Conservation (phyloP, 2,797 vertebrate species). For the Hypotaenidia okinawae region DNA sequence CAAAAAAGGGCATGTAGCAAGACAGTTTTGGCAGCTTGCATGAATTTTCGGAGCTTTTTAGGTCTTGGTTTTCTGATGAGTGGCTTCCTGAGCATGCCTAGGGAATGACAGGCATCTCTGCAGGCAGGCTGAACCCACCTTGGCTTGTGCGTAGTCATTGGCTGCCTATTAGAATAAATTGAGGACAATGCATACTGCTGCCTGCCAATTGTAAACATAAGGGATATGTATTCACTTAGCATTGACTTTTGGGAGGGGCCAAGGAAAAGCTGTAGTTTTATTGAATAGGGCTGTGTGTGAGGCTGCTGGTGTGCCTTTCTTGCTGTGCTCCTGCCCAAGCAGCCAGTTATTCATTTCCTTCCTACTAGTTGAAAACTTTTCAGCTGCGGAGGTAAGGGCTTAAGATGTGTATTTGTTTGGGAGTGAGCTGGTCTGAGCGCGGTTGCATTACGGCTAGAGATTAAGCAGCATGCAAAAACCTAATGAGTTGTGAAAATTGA, state of each 20-base stretch:
- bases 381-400: conserved; percentile 79
- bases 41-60: conserved; percentile 81
- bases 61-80: conserved; percentile 82
- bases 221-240: conserved; percentile 83
- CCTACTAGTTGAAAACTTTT: conserved; percentile 51
- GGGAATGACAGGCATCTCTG: conserved; percentile 86
- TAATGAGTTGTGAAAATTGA: background rate
- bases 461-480: background rate
- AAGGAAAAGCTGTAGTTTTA: conserved; percentile 79
- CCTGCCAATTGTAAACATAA: conserved; percentile 81
- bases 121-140: conserved; percentile 78
- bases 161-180: conserved; percentile 77
- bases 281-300: conserved; percentile 77
- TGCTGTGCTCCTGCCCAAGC: conserved; percentile 62
- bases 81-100: conserved; percentile 83
- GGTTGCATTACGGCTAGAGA: background rate
- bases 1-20: conserved; percentile 87
- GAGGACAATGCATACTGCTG: conserved; percentile 82
- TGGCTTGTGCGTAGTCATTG: conserved; percentile 75
- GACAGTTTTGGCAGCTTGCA: conserved; percentile 82
- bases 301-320: conserved; percentile 70
- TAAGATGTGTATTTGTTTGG: background rate
- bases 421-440: background rate
- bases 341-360: conserved; percentile 64
- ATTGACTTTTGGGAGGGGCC: conserved; percentile 89